phyloP scores from a whole-genome alignment of 2,888 invertebrate genomes.

The Philonicus albiceps region DNA sequence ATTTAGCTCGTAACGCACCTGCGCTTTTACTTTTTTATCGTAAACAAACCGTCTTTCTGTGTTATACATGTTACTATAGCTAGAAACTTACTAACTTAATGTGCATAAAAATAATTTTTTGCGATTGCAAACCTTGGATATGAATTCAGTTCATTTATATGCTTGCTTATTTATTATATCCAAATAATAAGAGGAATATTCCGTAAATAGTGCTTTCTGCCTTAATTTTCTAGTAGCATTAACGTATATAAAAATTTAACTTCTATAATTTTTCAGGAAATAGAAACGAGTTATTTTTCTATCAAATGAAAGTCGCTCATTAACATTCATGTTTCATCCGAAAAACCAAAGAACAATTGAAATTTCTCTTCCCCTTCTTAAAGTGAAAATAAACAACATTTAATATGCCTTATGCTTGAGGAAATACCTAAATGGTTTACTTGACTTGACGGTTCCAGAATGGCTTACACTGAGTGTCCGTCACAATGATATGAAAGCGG shows the following conservation, averaged over 20 bases:
- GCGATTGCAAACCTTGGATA: no score
- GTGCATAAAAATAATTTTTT: no score
- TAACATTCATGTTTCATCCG: conserved; percentile 2
- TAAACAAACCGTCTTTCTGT: no score
- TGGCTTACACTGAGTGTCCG: not conserved
- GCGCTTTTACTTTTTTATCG: no score
- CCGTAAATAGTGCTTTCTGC: not conserved
- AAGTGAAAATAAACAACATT: conserved; percentile 16
- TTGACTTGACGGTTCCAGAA: not conserved
- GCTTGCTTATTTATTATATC: no score
- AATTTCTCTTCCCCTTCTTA: not conserved
- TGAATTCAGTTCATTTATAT: no score
- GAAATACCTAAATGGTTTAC: conserved; percentile 26
- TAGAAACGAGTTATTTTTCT: not conserved
- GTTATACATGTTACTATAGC: no score
- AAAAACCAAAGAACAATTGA: not conserved
- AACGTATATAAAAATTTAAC: not conserved
- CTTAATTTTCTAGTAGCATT: not conserved
- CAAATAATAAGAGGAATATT: not conserved
- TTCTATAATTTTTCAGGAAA: conserved; percentile 6
- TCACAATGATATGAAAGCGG: not conserved
- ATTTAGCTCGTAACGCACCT: no score
- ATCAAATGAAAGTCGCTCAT: not conserved
- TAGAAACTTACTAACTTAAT: no score
- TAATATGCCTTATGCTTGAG: conserved; percentile 7